Conservation (phyloP, 2,797 vertebrate genomes). For the Clarias fuscus region DNA sequence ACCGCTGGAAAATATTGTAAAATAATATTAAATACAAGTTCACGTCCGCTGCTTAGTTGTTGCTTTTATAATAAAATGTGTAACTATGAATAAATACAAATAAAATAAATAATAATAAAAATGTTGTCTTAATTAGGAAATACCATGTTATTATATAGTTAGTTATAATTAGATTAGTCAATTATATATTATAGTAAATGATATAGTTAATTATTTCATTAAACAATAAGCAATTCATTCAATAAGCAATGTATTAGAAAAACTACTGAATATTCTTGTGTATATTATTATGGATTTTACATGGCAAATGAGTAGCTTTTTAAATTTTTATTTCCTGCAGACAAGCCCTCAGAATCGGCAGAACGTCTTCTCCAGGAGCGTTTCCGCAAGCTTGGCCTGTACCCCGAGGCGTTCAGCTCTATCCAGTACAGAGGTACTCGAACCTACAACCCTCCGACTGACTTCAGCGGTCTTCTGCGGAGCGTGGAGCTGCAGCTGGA, state of each 20-base stretch:
- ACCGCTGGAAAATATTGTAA: not conserved
- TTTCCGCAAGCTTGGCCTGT: conserved; percentile 90
- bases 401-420: conserved; percentile 97
- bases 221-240: too few relatives aligned
- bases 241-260: not conserved
- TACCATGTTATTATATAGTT: not conserved
- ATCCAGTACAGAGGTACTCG: conserved; percentile 96
- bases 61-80: not conserved
- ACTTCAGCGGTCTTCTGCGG: conserved; percentile 91
- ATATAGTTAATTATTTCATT: too few relatives aligned
- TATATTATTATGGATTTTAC: not conserved
- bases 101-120: not conserved
- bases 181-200: too few relatives aligned
- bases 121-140: too few relatives aligned
- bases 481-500: conserved; percentile 91
- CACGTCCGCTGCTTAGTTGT: not conserved
- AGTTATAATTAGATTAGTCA: too few relatives aligned
- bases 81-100: not conserved
- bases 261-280: not conserved
- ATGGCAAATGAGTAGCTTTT: not conserved
- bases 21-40: not conserved
- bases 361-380: conserved; percentile 97
- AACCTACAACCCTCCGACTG: conserved; percentile 96
- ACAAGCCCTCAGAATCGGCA: conserved; percentile 85
- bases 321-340: conserved; percentile 62